These are phyloP conservation scores for Himalopsyche tibetana DNA, from an alignment of 2,888 invertebrate genomes.

Conservation along the genomic window DNA sequence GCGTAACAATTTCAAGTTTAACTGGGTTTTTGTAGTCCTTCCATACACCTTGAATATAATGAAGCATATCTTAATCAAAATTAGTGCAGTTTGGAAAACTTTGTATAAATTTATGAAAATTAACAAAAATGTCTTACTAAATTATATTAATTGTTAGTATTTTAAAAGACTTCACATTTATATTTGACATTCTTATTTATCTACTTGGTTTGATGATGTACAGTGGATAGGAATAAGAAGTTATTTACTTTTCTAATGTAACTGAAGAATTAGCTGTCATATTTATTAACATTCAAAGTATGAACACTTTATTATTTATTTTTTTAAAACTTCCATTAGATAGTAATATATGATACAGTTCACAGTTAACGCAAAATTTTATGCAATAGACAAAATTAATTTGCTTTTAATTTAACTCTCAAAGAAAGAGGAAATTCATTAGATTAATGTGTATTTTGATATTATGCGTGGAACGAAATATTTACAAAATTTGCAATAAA, in stretches of 20 bases:
- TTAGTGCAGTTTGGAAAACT: too few relatives aligned
- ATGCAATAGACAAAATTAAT: slow-evolving; percentile 5
- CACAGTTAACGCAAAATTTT: slow-evolving; percentile 8
- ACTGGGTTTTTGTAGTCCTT: too few relatives aligned
- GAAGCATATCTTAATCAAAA: too few relatives aligned
- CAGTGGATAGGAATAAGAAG: neutral
- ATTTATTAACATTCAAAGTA: slow-evolving; percentile 34
- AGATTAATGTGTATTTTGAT: neutral
- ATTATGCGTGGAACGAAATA: neutral
- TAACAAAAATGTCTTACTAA: too few relatives aligned
- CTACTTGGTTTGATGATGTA: slow-evolving; percentile 14
- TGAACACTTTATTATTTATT: slow-evolving; percentile 30
- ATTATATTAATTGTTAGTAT: too few relatives aligned
- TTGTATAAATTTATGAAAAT: too few relatives aligned
- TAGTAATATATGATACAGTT: neutral
- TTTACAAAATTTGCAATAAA: neutral
- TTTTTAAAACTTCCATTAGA: slow-evolving; percentile 36
- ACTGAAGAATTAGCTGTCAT: slow-evolving; percentile 32
- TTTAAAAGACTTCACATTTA: slow-evolving; percentile 6
- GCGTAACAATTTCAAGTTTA: too few relatives aligned
- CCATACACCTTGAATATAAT: too few relatives aligned
- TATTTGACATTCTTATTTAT: slow-evolving; percentile 14
- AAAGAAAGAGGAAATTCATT: neutral
- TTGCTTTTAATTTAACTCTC: neutral
- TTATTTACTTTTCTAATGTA: slow-evolving; percentile 3